phyloP scores from a whole-genome alignment of 2,888 invertebrate genomes.

The Philonicus albiceps region DNA sequence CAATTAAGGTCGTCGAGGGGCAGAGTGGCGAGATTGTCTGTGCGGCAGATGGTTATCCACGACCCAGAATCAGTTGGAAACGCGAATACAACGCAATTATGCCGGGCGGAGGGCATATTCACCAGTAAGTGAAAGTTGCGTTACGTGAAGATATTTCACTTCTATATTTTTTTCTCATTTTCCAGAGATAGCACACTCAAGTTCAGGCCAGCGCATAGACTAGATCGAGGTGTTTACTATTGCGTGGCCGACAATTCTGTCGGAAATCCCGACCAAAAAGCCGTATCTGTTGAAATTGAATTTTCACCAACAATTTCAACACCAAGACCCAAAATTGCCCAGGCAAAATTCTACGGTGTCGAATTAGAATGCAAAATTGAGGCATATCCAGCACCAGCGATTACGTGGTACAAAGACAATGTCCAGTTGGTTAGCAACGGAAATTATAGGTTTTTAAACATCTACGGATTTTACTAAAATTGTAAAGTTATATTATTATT shows the following conservation, averaged over 20 bases:
- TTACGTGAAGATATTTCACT: neutral
- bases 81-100: slow-evolving; percentile 69
- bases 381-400: slow-evolving; percentile 60
- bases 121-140: slow-evolving; percentile 33
- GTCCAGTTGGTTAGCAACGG: slow-evolving; percentile 39
- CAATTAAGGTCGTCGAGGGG: slow-evolving; percentile 57
- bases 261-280: slow-evolving; percentile 58
- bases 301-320: slow-evolving; percentile 61
- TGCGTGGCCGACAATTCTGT: slow-evolving; percentile 61
- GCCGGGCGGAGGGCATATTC: slow-evolving; percentile 58
- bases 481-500: neutral
- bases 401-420: slow-evolving; percentile 56
- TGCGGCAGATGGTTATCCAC: slow-evolving; percentile 79
- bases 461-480: neutral
- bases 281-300: slow-evolving; percentile 60
- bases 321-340: slow-evolving; percentile 60
- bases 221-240: slow-evolving; percentile 61
- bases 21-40: slow-evolving; percentile 67
- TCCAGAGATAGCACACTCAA: slow-evolving; percentile 56
- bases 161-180: neutral
- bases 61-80: slow-evolving; percentile 74
- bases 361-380: slow-evolving; percentile 61
- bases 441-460: slow-evolving; percentile 44
- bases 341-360: slow-evolving; percentile 56
- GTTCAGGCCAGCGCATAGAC: slow-evolving; percentile 57